A percentile compares a stretch with the other conserved stretches of the same genome.
Evolutionary conservation across 2,888 invertebrate species (phyloP).

Genomic region (Aphodius sticticus): DNA sequence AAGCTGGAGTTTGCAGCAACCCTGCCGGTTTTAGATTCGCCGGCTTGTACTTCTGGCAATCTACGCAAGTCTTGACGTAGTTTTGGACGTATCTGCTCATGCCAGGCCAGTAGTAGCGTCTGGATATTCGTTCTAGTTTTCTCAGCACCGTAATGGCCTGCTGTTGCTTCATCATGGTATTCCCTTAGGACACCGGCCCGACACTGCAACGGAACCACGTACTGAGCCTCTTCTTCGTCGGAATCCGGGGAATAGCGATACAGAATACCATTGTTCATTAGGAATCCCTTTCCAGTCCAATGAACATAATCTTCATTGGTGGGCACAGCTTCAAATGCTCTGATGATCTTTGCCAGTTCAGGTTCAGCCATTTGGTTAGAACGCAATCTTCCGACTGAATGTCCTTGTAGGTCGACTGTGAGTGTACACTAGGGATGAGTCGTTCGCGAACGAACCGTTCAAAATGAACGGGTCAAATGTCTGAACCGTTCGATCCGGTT

Average conservation of each 20-base stretch:
- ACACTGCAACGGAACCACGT: slow-evolving; percentile 27
- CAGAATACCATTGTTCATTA: slow-evolving; percentile 33
- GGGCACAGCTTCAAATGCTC: slow-evolving; percentile 21
- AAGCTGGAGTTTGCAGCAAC: too few species aligned
- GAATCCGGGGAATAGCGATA: slow-evolving; percentile 32
- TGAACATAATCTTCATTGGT: slow-evolving; percentile 32
- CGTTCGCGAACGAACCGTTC: too few species aligned
- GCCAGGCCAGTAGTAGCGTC: slow-evolving; percentile 45
- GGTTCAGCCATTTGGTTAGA: slow-evolving; percentile 36
- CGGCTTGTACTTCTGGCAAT: slow-evolving; percentile 50
- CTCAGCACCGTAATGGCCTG: slow-evolving; percentile 37
- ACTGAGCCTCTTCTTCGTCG: slow-evolving; percentile 33
- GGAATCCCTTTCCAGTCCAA: slow-evolving; percentile 31
- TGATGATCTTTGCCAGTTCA: slow-evolving; percentile 38
- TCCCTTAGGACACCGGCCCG: slow-evolving; percentile 33
- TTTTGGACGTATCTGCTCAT: slow-evolving; percentile 46
- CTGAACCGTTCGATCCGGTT: too few species aligned
- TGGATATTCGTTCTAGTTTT: slow-evolving; percentile 27
- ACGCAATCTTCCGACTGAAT: slow-evolving; percentile 21
- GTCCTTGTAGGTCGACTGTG: neutral
- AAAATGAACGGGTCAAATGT: too few species aligned
- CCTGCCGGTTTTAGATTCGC: too few species aligned
- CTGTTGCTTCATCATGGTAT: slow-evolving; percentile 33
- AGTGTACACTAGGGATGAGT: too few species aligned
- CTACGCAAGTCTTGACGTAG: slow-evolving; percentile 45